phyloP scores from a whole-genome alignment of 2,888 invertebrate genomes.

The Eurois occulta region DNA sequence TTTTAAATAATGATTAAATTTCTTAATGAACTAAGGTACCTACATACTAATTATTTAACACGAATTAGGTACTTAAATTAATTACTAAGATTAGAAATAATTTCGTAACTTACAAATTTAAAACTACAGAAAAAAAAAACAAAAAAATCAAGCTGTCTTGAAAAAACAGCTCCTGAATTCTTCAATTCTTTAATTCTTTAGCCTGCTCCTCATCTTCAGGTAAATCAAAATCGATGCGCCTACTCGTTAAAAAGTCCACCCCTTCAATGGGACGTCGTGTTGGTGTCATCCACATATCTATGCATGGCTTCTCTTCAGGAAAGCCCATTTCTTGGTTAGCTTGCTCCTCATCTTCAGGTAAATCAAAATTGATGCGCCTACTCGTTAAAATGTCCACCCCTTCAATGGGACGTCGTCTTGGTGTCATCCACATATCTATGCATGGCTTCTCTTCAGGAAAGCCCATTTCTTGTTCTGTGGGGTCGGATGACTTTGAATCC shows the following conservation, averaged over 20 bases:
- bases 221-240: conserved; percentile 68
- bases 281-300: conserved; percentile 61
- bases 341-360: conserved; percentile 60
- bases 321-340: conserved; percentile 7
- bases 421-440: conserved; percentile 57
- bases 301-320: neutral
- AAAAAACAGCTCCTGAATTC: neutral
- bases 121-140: neutral
- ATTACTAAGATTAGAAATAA: conserved; percentile 8
- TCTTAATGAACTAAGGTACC: neutral
- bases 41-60: neutral
- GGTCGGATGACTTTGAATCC: conserved; percentile 25
- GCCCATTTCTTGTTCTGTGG: conserved; percentile 13
- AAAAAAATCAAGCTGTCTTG: neutral
- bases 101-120: neutral
- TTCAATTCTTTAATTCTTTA: conserved; percentile 1
- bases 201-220: conserved; percentile 57
- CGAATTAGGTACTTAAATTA: neutral
- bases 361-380: conserved; percentile 67
- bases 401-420: conserved; percentile 55
- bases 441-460: neutral
- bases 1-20: neutral
- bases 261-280: conserved; percentile 55
- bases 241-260: conserved; percentile 48
- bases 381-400: conserved; percentile 54